Conservation (phyloP, 2,797 vertebrate genomes). For the Spinus olivaceus region DNA sequence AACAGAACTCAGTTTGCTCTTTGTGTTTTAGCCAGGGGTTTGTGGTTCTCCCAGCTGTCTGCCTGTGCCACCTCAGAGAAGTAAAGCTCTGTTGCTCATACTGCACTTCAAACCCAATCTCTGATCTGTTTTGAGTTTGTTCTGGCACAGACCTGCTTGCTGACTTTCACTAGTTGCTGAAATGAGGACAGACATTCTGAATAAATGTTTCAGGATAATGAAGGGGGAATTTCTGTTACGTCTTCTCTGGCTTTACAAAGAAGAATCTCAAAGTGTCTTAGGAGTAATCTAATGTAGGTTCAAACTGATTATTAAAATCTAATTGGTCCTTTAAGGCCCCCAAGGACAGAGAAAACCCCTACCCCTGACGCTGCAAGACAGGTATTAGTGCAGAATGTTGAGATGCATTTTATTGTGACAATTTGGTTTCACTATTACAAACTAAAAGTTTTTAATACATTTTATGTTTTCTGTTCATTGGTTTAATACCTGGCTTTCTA, state of each 20-base stretch:
- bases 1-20: background rate
- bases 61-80: too few species aligned
- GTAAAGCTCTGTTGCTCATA: background rate
- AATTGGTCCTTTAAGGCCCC: background rate
- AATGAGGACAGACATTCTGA: background rate
- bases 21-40: background rate
- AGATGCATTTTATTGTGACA: background rate
- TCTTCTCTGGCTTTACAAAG: background rate
- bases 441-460: background rate
- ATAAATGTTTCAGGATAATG: background rate
- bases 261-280: background rate
- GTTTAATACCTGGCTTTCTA: background rate
- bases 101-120: background rate
- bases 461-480: background rate
- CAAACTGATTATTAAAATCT: background rate
- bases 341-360: background rate
- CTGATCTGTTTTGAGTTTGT: background rate
- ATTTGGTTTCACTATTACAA: background rate
- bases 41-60: background rate
- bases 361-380: background rate
- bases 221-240: background rate
- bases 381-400: background rate
- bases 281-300: background rate
- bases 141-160: background rate
- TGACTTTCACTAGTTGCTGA: background rate